Conservation (phyloP, 1,140 invertebrate species). For the Linepithema humile region DNA sequence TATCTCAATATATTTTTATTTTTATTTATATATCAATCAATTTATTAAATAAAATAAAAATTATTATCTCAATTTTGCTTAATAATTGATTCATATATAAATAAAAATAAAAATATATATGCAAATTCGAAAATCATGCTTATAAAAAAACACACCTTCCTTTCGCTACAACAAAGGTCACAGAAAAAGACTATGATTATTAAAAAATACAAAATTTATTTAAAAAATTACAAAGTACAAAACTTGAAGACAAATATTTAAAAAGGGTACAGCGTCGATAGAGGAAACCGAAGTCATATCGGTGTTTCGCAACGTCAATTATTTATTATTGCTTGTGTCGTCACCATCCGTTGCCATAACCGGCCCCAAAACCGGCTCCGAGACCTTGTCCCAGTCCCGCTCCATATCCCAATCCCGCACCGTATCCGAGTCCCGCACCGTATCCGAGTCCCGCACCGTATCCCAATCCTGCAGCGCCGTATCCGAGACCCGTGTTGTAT, state of each 20-base stretch:
- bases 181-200: background rate
- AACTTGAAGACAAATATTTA: background rate
- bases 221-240: slow-evolving; percentile 32
- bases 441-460: slow-evolving; percentile 29
- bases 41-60: no score
- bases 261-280: background rate
- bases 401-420: slow-evolving; percentile 14
- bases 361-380: slow-evolving; percentile 15
- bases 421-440: slow-evolving; percentile 33
- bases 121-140: no score
- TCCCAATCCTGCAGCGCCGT: slow-evolving; percentile 15
- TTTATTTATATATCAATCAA: no score
- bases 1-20: no score
- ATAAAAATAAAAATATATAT: no score
- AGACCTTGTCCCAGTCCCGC: slow-evolving; percentile 36
- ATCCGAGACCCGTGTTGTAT: background rate
- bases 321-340: background rate
- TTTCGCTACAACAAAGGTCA: background rate
- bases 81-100: no score
- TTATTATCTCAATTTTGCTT: no score
- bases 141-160: background rate
- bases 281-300: background rate
- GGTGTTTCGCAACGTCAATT: background rate
- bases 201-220: slow-evolving; percentile 63
- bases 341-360: slow-evolving; percentile 45